These are phyloP conservation scores for Orycteropus afer DNA, from an alignment of 2,113 vertebrate genomes.

Conservation along the genomic window DNA sequence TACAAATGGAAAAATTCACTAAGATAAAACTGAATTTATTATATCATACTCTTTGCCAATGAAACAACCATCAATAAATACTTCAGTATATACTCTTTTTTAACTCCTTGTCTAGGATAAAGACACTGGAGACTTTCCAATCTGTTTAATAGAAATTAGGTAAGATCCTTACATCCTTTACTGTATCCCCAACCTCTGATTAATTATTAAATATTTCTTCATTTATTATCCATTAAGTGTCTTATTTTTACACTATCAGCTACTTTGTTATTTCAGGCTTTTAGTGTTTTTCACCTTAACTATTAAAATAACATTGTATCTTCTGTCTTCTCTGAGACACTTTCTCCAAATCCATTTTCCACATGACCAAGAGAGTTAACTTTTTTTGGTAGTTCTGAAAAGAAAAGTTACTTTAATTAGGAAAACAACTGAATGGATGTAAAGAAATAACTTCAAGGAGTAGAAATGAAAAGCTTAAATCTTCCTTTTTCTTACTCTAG, in stretches of 20 bases:
- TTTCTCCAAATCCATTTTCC: background rate
- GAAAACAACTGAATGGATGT: background rate
- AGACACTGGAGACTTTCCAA: background rate
- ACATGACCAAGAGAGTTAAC: background rate
- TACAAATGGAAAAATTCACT: background rate
- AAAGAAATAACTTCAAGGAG: too few relatives aligned
- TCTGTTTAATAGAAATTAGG: background rate
- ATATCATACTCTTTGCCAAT: too few relatives aligned
- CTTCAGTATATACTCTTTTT: background rate
- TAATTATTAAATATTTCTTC: background rate
- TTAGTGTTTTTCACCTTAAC: background rate
- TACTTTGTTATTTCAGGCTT: background rate
- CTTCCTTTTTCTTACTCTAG: background rate
- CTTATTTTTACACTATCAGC: background rate
- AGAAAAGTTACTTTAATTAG: constrained; percentile 16
- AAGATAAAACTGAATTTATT: background rate
- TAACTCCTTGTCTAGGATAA: background rate
- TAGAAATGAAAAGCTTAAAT: background rate
- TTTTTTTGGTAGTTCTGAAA: constrained; percentile 2
- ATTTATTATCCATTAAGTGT: background rate
- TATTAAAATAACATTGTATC: background rate
- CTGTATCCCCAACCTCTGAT: background rate
- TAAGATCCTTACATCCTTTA: background rate
- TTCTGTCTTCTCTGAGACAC: background rate
- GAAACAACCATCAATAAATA: background rate